Evolutionary conservation across 1,140 invertebrate genomes (phyloP), one percentile per base, ranked within the genome.

Genomic region (Magallana gigas): DNA sequence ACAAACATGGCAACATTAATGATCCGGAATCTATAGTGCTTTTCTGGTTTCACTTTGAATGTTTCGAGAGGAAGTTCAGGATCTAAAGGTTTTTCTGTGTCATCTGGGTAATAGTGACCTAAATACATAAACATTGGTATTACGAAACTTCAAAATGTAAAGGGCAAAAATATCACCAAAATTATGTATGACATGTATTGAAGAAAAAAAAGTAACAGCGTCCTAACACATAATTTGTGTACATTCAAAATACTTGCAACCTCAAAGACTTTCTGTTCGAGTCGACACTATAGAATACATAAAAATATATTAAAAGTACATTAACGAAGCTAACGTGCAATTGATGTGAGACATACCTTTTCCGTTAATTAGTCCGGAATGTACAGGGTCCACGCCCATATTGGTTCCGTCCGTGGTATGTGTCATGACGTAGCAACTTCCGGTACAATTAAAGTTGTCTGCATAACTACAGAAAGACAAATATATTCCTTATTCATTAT

Each of bases 1-100:
- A 98, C 98, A 1, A 98, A 95, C 91, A 98, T 91, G 87, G 97
- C 97, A 1, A 97, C 97, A 92, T 98, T 98, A 80, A 98, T 97
- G n/a, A 98, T 94, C n/a, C 98, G 95, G 91, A 98, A 97, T 87
- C 97, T 96, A 92, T 98, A 97, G 68, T 96, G 96, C 81, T 87
- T 89, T 23, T 88, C 87, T n/a, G 57, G 57, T 68, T 89, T 85
- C 23, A 91, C 89, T 1, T 57, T 80, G 18, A 88, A 90, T 12
- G 89, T 88, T 68, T 85, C 83, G 16, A 88, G 57, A 1, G 89
- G 89, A 3, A 84, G 29, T 36, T 57, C 60, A 6, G 80, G 97
- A 97, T 92, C 96, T 96, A 96, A 8, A 96, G 95, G 12, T 97
- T 97, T 2, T 96, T 93, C 58, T 96, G 95, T 88, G 96, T 96